Conservation (phyloP, 2,113 vertebrate genomes). For the Cariama cristata region DNA sequence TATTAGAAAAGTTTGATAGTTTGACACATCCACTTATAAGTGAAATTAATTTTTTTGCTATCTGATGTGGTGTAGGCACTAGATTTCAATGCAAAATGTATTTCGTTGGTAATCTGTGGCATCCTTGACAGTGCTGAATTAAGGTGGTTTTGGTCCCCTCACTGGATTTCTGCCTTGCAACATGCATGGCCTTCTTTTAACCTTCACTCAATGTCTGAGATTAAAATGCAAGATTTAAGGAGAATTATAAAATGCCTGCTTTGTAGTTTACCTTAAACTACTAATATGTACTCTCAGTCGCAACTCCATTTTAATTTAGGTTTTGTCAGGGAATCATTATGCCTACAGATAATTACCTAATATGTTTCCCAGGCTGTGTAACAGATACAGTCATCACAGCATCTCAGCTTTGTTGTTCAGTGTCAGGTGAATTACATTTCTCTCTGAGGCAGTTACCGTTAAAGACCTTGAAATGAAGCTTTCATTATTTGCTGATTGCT, state of each 20-base stretch:
- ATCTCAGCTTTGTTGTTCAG: background rate
- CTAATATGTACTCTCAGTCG: background rate
- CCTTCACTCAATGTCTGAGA: background rate
- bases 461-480: constrained; percentile 55
- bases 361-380: constrained; percentile 17
- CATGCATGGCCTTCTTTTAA: background rate
- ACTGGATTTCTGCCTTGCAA: background rate
- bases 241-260: background rate
- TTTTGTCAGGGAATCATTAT: constrained; percentile 31
- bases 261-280: constrained; percentile 16
- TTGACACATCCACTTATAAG: constrained; percentile 1
- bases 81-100: background rate
- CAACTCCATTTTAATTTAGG: constrained; percentile 16
- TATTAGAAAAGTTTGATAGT: constrained; percentile 37
- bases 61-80: background rate
- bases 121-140: background rate
- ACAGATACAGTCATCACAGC: background rate
- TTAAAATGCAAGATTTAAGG: background rate
- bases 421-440: constrained; percentile 39
- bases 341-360: constrained; percentile 34
- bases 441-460: background rate
- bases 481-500: constrained; percentile 26
- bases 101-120: background rate
- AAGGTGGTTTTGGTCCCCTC: background rate
- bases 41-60: constrained; percentile 46